phyloP scores from a whole-genome alignment of 1,140 invertebrate species.

The Aphelenchoides avenae region DNA sequence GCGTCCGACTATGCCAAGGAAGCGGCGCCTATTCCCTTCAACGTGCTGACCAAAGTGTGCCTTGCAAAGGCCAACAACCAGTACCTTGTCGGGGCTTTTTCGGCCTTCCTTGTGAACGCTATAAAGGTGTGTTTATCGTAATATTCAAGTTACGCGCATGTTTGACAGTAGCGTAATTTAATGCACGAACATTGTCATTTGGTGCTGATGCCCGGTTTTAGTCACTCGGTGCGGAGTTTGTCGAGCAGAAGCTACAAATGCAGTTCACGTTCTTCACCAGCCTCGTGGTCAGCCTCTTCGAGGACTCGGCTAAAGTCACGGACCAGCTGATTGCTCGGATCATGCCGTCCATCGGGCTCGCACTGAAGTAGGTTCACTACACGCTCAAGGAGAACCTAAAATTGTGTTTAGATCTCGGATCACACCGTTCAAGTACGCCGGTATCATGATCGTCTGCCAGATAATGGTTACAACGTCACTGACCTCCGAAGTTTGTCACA shows the following conservation, averaged over 20 bases:
- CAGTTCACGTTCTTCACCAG: constrained; percentile 37
- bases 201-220: constrained; percentile 21
- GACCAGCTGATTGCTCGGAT: constrained; percentile 33
- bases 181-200: background rate
- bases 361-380: constrained; percentile 38
- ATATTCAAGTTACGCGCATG: background rate
- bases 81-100: constrained; percentile 12
- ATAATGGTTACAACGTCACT: constrained; percentile 21
- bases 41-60: constrained; percentile 16
- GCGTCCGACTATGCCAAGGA: constrained; percentile 25
- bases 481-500: constrained; percentile 17
- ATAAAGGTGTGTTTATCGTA: constrained; percentile 14
- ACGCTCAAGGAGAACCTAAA: too few relatives aligned
- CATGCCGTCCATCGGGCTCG: constrained; percentile 36
- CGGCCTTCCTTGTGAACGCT: constrained; percentile 19
- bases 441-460: constrained; percentile 30
- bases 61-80: constrained; percentile 10
- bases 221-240: constrained; percentile 23
- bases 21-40: constrained; percentile 33
- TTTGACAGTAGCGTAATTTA: background rate
- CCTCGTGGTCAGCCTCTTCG: constrained; percentile 27
- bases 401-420: constrained; percentile 31
- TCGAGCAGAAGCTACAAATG: constrained; percentile 19
- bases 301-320: constrained; percentile 24
- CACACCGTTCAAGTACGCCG: constrained; percentile 31